phyloP scores from a whole-genome alignment of 1,140 invertebrate genomes.

The Drosophila nikananu region DNA sequence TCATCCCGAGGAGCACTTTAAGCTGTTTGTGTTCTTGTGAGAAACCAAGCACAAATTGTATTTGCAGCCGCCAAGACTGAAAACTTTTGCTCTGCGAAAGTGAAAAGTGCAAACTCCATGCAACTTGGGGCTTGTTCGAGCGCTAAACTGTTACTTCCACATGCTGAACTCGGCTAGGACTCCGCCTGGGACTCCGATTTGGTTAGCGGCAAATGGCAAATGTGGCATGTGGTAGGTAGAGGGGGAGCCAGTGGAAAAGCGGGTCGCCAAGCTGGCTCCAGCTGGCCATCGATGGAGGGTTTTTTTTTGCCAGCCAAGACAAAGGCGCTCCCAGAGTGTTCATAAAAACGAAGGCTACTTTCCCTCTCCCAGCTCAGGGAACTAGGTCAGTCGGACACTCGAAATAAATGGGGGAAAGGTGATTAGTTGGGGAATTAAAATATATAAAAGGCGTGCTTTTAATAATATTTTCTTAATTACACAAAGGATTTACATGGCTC shows the following conservation, averaged over 20 bases:
- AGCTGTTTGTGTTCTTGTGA: slow-evolving; percentile 42
- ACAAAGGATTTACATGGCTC: too few species aligned
- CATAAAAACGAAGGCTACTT: slow-evolving; percentile 60
- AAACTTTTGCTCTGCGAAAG: slow-evolving; percentile 60
- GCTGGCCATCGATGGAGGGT: slow-evolving; percentile 71
- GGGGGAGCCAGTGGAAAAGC: slow-evolving; percentile 10
- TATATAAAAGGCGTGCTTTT: too few species aligned
- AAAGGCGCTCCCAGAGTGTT: slow-evolving; percentile 75
- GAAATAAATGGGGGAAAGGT: not conserved
- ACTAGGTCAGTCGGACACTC: slow-evolving; percentile 59
- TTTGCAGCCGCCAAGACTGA: slow-evolving; percentile 56
- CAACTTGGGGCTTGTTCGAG: slow-evolving; percentile 79
- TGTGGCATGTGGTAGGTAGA: not conserved
- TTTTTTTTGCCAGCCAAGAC: slow-evolving; percentile 45
- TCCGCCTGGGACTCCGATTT: not conserved
- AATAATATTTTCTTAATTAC: too few species aligned
- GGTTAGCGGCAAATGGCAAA: slow-evolving; percentile 15
- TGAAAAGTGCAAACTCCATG: slow-evolving; percentile 62
- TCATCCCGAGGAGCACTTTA: slow-evolving; percentile 51
- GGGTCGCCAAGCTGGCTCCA: slow-evolving; percentile 58
- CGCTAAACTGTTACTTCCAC: slow-evolving; percentile 82
- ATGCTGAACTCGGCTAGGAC: slow-evolving; percentile 39
- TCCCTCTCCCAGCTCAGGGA: slow-evolving; percentile 19
- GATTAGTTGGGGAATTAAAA: not conserved
- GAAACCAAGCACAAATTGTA: slow-evolving; percentile 64